A percentile compares a stretch with the other conserved stretches of the same genome.
Evolutionary conservation across 2,113 vertebrate species (phyloP).

Genomic region (Trachemys scripta): DNA sequence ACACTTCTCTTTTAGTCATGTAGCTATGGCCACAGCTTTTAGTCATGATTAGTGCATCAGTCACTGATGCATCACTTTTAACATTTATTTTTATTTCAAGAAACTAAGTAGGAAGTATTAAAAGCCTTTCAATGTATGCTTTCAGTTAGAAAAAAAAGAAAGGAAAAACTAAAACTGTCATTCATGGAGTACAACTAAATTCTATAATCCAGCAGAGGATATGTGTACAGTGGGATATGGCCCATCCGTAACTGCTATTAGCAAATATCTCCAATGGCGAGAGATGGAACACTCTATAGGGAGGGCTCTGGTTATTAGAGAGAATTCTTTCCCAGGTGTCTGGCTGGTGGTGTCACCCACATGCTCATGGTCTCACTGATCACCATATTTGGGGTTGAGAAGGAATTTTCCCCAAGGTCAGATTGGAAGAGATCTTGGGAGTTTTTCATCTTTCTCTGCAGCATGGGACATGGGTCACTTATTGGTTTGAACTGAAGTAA

Average conservation of each 20-base stretch:
- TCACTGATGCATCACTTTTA: slow-evolving; percentile 34
- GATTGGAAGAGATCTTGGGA: neutral
- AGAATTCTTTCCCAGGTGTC: neutral
- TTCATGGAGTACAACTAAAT: neutral
- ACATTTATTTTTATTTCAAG: slow-evolving; percentile 55
- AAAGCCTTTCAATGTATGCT: slow-evolving; percentile 35
- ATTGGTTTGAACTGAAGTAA: neutral
- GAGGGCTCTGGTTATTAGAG: neutral
- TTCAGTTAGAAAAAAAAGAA: neutral
- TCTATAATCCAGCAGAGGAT: neutral
- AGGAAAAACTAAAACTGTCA: neutral
- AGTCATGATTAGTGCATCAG: slow-evolving; percentile 63
- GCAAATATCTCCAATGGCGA: neutral
- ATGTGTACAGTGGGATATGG: neutral
- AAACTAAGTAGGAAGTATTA: slow-evolving; percentile 27
- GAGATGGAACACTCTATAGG: neutral
- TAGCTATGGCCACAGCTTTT: slow-evolving; percentile 22
- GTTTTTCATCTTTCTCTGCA: neutral
- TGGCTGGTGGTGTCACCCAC: neutral
- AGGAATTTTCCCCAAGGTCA: neutral
- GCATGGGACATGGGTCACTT: neutral
- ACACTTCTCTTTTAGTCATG: slow-evolving; percentile 44
- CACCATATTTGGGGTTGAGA: neutral
- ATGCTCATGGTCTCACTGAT: neutral
- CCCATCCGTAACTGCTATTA: neutral